These are phyloP conservation scores for Tenthredo distinguenda DNA, from an alignment of 2,888 invertebrate species.

Conservation along the genomic window DNA sequence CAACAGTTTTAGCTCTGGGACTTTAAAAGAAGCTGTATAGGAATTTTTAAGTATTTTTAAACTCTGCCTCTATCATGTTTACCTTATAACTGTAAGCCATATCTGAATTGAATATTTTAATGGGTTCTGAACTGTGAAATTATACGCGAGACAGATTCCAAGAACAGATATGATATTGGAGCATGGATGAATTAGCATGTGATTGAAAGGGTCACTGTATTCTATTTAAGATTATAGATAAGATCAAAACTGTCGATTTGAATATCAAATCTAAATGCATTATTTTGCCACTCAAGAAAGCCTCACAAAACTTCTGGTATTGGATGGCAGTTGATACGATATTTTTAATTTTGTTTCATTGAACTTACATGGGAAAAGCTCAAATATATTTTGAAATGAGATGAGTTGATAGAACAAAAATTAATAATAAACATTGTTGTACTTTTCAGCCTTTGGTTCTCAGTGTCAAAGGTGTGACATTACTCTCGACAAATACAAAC, in stretches of 20 bases:
- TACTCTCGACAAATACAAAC: constrained; percentile 77
- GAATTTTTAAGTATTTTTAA: neutral
- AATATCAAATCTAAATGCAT: constrained; percentile 29
- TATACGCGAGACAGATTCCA: constrained; percentile 11
- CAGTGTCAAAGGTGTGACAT: constrained; percentile 81
- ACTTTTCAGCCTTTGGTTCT: constrained; percentile 40
- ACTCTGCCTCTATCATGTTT: neutral
- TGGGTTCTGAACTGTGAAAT: constrained; percentile 27
- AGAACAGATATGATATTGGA: constrained; percentile 20
- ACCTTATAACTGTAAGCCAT: neutral
- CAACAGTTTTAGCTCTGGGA: neutral
- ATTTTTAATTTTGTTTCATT: neutral
- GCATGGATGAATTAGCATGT: constrained; percentile 2
- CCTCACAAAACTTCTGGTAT: neutral
- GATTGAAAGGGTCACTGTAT: constrained; percentile 44
- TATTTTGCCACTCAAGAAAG: neutral
- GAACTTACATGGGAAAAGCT: neutral
- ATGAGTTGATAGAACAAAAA: neutral
- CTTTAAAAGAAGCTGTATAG: neutral
- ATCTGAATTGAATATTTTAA: neutral
- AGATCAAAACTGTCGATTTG: neutral
- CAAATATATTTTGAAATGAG: neutral
- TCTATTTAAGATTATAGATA: constrained; percentile 39
- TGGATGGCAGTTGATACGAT: neutral
- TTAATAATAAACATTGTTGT: neutral